A percentile compares a stretch with the other conserved stretches of the same genome.
phyloP scores from a whole-genome alignment of 2,113 vertebrate genomes.

The Neogale vison region DNA sequence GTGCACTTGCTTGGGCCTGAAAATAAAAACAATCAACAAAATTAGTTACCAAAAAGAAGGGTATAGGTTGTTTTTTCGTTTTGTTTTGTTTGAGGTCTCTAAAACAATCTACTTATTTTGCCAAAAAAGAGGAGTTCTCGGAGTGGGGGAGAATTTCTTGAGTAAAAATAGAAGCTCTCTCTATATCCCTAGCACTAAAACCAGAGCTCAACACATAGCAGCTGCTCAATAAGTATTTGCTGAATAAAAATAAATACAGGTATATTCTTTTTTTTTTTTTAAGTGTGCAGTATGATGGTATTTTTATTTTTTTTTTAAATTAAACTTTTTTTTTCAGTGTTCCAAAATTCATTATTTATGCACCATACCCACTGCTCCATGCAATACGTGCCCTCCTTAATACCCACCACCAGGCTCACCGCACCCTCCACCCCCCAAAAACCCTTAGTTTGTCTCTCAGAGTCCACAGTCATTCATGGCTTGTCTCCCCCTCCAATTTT shows the following conservation, averaged over 20 bases:
- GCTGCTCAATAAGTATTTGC: background rate
- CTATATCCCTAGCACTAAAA: background rate
- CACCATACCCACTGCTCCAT: too few species aligned
- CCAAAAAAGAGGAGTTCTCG: background rate
- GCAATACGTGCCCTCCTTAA: too few species aligned
- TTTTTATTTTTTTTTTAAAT: too few species aligned
- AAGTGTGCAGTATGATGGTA: too few species aligned
- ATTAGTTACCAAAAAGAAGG: background rate
- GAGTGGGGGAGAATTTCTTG: background rate
- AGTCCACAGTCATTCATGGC: too few species aligned
- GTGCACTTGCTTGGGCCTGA: slow-evolving; percentile 92
- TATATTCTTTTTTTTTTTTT: too few species aligned
- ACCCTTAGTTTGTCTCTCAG: too few species aligned
- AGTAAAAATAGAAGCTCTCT: background rate
- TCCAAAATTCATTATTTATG: too few species aligned
- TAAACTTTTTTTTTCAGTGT: too few species aligned
- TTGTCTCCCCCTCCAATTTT: too few species aligned
- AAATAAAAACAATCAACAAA: slow-evolving; percentile 51
- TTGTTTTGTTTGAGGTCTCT: background rate
- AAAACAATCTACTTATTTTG: background rate
- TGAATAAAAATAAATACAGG: background rate
- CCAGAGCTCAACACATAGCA: background rate
- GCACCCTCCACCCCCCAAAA: too few species aligned
- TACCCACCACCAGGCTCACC: too few species aligned
- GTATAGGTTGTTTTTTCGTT: background rate